Conservation (phyloP, 2,797 vertebrate species). For the Vultur gryphus region DNA sequence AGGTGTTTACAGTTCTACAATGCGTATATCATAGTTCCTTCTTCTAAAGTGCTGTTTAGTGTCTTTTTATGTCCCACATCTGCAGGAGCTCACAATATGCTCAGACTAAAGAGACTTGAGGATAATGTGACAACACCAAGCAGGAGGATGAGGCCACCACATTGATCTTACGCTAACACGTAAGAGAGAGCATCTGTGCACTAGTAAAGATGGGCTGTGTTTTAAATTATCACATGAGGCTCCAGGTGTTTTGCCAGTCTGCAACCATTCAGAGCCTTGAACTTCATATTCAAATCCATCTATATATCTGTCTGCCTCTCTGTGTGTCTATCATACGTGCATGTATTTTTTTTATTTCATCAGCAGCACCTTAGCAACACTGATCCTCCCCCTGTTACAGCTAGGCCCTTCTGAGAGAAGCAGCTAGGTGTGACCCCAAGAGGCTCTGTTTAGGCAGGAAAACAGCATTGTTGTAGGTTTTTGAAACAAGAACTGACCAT, state of each 20-base stretch:
- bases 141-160: neutral
- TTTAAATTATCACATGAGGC: neutral
- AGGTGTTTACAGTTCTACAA: neutral
- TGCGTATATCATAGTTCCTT: neutral
- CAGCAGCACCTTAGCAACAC: neutral
- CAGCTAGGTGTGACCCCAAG: neutral
- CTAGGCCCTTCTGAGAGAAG: neutral
- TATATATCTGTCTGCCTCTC: neutral
- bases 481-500: neutral
- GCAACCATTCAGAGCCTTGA: neutral
- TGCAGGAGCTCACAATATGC: neutral
- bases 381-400: neutral
- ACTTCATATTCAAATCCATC: neutral
- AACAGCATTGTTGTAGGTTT: neutral
- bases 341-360: neutral
- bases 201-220: neutral
- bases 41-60: neutral
- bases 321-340: accelerated
- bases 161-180: neutral
- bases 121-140: neutral
- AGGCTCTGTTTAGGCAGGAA: neutral
- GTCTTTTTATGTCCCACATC: neutral
- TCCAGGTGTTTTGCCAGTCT: neutral
- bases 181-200: neutral
- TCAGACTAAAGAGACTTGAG: neutral